Evolutionary conservation across 2,888 invertebrate genomes (phyloP), one percentile per base, ranked within the genome.

Genomic region (Ernsta delagoae): DNA sequence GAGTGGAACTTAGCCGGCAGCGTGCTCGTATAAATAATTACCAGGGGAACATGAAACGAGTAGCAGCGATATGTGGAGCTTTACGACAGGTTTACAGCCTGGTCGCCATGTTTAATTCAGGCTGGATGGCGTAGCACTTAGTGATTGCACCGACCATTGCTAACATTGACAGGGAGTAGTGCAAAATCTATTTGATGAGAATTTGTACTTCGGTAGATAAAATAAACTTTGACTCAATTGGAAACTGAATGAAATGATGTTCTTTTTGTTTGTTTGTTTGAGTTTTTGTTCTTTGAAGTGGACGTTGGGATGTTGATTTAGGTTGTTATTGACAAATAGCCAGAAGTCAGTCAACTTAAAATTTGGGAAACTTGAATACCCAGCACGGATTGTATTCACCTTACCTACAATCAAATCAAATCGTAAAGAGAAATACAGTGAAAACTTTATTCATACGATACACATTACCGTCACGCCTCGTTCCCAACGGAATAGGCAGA

Each of bases 51-150:
- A 54, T 31, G 31, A 31, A 31, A 54, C 16, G 16, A 54, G 54
- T 31, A 54, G 4, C 54, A 54, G 54, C 31, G 31, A 50, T 50
- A 50, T 50, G 48, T 50, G 48, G 48, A 50, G 12, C 48, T 16
- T 50, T 50, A 50, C 48, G 48, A 50, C 48, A 16, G 48, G 48
- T 50, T 50, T 50, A 50, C 48, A 16, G 54, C 9, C 3, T 24
- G 11, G 54, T 12, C 31, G 54, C 54, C 4, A 54, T 54, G 54
- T 54, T 54, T 54, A 24, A 54, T 54, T 54, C 54, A 54, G 31
- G 54, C 4, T 11, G 54, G 11, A 31, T 9, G 31, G 31, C 48
- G n/a, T 11, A 54, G 54, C 54, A 54, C 54, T 54, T 31, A 54
- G 54, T 54, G 54, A 54, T 54, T 54, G 31, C 54, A 31, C 6